A percentile compares a stretch with the other conserved stretches of the same genome.
phyloP scores from a whole-genome alignment of 2,797 vertebrate genomes.

The Microhierax caerulescens region DNA sequence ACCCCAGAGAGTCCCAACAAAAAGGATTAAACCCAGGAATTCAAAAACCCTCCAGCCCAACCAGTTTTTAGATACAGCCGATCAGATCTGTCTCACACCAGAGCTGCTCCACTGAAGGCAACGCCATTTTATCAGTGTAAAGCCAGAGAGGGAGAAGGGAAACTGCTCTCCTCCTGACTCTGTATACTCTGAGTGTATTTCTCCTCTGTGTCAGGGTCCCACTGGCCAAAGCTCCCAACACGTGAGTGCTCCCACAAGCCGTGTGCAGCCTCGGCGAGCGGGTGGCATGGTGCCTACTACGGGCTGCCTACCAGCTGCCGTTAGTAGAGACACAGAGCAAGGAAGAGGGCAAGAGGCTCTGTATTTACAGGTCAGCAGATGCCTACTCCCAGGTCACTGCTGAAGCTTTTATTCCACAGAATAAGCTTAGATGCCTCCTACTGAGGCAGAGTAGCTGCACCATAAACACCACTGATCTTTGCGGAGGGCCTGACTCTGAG shows the following conservation, averaged over 20 bases:
- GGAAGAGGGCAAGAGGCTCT: background rate
- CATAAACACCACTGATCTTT: background rate
- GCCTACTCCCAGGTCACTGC: background rate
- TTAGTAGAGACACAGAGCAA: background rate
- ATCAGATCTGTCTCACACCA: background rate
- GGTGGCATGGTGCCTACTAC: fast-evolving
- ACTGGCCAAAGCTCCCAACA: background rate
- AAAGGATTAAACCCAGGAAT: background rate
- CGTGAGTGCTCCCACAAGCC: background rate
- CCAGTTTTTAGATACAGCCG: background rate
- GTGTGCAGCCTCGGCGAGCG: background rate
- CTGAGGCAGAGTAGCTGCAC: background rate
- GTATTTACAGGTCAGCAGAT: background rate
- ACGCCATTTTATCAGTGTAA: fast-evolving
- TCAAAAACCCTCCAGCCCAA: background rate
- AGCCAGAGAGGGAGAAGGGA: background rate
- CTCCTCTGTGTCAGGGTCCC: background rate
- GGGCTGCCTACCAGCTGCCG: background rate
- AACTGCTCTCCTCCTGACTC: background rate
- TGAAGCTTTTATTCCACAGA: background rate
- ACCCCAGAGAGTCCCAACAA: background rate
- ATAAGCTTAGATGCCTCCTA: background rate
- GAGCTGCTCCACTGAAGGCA: background rate
- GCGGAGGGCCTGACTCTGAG: background rate
- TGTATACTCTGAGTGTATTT: too few species aligned